Percentiles rank a stretch among this genome's conserved stretches.
Conservation (phyloP, 2,888 invertebrate species). For the Pammene fasciana region DNA sequence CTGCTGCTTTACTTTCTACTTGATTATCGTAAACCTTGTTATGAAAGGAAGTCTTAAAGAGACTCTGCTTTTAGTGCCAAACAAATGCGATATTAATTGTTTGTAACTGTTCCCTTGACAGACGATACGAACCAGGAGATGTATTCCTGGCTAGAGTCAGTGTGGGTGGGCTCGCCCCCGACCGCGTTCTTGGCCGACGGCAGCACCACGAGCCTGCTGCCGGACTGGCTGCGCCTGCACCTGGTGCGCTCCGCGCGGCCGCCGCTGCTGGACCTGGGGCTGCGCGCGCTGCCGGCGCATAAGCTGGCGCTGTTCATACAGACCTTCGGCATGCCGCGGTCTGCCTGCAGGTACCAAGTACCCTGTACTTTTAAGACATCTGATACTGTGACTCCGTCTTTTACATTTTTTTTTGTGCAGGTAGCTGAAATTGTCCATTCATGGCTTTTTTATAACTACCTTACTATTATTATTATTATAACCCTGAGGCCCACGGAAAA, state of each 20-base stretch:
- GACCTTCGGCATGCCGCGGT: constrained; percentile 96
- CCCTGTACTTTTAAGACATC: no score
- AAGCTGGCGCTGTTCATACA: constrained; percentile 97
- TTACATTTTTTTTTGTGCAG: no score
- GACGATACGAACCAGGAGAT: constrained; percentile 84
- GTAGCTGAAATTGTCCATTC: no score
- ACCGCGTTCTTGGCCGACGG: constrained; percentile 85
- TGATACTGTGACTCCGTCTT: no score
- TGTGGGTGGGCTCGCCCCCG: constrained; percentile 93
- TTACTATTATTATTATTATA: no score
- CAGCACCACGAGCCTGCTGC: constrained; percentile 89
- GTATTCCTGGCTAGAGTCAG: constrained; percentile 84
- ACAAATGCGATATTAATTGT: no score
- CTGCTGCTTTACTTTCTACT: no score
- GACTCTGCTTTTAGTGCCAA: no score
- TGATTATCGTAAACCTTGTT: no score
- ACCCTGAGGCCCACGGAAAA: no score
- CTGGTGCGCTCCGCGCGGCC: constrained; percentile 94
- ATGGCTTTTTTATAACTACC: no score
- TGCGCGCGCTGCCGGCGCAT: constrained; percentile 92
- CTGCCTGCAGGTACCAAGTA: constrained; percentile 87
- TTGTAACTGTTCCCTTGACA: constrained; percentile 43
- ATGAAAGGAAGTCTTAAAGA: no score
- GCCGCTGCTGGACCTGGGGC: constrained; percentile 92
- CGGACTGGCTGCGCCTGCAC: constrained; percentile 96